A percentile compares a stretch with the other conserved stretches of the same genome.
These are phyloP conservation scores for Rhinogobio ventralis DNA, from an alignment of 2,797 vertebrate genomes.

Conservation along the genomic window DNA sequence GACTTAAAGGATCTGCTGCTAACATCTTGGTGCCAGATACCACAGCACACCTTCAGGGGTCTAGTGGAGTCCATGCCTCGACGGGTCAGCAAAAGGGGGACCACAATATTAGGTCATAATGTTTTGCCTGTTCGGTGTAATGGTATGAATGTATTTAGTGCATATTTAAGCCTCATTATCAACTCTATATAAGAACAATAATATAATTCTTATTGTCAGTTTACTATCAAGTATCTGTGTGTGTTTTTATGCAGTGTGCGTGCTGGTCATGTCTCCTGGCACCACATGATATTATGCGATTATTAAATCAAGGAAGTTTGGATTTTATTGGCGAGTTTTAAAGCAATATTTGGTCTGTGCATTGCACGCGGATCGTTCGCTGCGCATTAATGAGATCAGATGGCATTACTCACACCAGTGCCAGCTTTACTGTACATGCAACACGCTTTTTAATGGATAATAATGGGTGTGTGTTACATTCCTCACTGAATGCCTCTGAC, in stretches of 20 bases:
- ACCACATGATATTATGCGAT: slow-evolving; percentile 50
- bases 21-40: too few species aligned
- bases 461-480: neutral
- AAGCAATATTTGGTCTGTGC: slow-evolving; percentile 45
- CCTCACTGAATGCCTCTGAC: neutral
- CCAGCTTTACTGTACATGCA: slow-evolving; percentile 22
- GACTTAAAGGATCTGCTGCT: too few species aligned
- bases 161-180: neutral
- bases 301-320: slow-evolving; percentile 66
- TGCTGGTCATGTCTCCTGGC: slow-evolving; percentile 56
- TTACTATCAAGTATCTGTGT: neutral
- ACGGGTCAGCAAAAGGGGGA: too few species aligned
- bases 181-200: neutral
- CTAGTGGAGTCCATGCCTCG: too few species aligned
- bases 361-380: neutral
- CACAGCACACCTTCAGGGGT: too few species aligned
- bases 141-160: too few species aligned
- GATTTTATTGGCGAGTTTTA: slow-evolving; percentile 59
- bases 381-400: slow-evolving; percentile 57
- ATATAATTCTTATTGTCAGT: neutral
- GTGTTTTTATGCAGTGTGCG: neutral
- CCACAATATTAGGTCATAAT: too few species aligned
- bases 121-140: too few species aligned
- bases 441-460: neutral
- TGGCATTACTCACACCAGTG: slow-evolving; percentile 51